Evolutionary conservation across 2,113 vertebrate species (phyloP), one percentile per base, ranked within the genome.

Genomic region (Labeo catla): DNA sequence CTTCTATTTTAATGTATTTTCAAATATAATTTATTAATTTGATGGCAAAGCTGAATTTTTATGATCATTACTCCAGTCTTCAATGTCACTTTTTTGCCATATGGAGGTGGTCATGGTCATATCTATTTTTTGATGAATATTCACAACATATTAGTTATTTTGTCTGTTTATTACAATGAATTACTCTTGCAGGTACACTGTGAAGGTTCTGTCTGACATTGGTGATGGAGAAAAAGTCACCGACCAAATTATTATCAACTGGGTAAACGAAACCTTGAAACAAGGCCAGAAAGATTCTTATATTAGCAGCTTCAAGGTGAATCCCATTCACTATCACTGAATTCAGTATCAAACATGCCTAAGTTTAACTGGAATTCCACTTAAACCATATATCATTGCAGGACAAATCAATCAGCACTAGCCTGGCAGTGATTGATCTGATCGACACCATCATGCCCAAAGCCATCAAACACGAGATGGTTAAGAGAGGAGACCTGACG

Each of bases 221-320:
- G 98, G 98, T 85, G 96, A 96, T 1, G 97, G 98, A 3, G 96
- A 96, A 87, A 99, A 95, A 94, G 94, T 99, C 73, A 97, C 92
- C 82, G 98, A 99, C 93, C 95, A 96, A 43, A 91, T 96, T 87
- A 99, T 99, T 89, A 95, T 99, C 87, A 93, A 93, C 81, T 99
- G 98, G 98, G 97, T 99, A 91, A 99, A 99, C 94, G 92, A 93
- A 86, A 97, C 95, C 21, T 94, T 99, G 89, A 91, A 92, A 91
- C 89, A 91, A 83, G 96, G 96, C 91, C 83, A 88, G 21, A 99
- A 99, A 92, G 92, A 93, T 50, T 95, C 95, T 76, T 96, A 94
- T 76, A 97, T 99, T 92, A 95, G 83, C 90, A 98, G 96, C 93
- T 99, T 99, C 92, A 99, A 96, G 96, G 98, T 99, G 93, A 94